Conservation (phyloP, 2,113 vertebrate species). For the Canis aureus region DNA sequence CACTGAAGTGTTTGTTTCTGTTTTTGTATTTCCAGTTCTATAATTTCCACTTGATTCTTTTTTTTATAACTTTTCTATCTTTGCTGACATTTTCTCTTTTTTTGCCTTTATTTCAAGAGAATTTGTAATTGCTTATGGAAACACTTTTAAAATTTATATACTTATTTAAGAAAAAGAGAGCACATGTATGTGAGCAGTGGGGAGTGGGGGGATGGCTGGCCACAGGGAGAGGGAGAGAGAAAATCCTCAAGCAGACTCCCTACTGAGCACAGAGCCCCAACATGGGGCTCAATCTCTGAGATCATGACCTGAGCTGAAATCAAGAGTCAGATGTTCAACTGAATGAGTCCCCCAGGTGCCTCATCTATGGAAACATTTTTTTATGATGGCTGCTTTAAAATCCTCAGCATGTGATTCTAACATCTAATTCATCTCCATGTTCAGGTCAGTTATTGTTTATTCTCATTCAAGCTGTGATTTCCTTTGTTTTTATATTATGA, state of each 20-base stretch:
- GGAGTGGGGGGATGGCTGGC: too few species aligned
- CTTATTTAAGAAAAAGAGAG: neutral
- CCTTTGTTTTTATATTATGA: neutral
- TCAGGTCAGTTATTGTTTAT: neutral
- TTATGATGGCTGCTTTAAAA: neutral
- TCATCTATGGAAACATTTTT: neutral
- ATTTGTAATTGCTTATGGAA: neutral
- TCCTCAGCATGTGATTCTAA: neutral
- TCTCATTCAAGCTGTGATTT: neutral
- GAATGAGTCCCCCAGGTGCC: neutral
- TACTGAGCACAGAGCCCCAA: neutral
- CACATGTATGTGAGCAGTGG: neutral
- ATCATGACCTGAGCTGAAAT: neutral
- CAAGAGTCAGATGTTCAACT: neutral
- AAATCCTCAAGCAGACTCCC: neutral
- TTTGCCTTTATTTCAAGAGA: neutral
- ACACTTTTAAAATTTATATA: neutral
- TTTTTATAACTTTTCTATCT: neutral
- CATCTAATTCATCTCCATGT: neutral
- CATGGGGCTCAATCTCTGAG: neutral
- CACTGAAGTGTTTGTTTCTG: neutral
- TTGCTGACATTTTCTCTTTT: neutral
- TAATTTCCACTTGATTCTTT: neutral
- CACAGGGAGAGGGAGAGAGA: neutral
- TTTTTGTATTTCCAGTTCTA: neutral